These are phyloP conservation scores for Carcinoscorpius rotundicauda DNA, from an alignment of 1,140 invertebrate genomes.

Conservation along the genomic window DNA sequence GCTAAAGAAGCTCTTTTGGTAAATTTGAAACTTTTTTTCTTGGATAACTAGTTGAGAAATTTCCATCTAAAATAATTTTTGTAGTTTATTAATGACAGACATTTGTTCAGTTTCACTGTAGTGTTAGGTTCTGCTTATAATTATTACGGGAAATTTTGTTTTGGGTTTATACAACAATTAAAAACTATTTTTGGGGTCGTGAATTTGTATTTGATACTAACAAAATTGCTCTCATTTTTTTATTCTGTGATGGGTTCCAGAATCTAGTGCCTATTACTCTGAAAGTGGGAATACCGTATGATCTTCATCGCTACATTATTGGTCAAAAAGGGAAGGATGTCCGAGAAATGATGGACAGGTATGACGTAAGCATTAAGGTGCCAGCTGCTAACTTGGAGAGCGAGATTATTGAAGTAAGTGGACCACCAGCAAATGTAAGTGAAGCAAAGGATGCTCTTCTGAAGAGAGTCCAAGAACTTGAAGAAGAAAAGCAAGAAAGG, in stretches of 20 bases:
- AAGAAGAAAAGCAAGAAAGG: conserved; percentile 72
- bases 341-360: conserved; percentile 71
- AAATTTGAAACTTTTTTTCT: too few species aligned
- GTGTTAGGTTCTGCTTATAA: too few species aligned
- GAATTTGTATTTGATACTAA: too few species aligned
- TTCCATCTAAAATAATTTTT: too few species aligned
- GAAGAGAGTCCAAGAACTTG: conserved; percentile 65
- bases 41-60: too few species aligned
- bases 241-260: too few species aligned
- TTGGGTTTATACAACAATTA: too few species aligned
- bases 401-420: conserved; percentile 48
- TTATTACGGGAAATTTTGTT: too few species aligned
- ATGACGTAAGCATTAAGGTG: conserved; percentile 77
- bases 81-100: too few species aligned
- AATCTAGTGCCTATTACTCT: conserved; percentile 63
- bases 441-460: conserved; percentile 66
- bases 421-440: conserved; percentile 69
- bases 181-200: too few species aligned
- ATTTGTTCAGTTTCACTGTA: too few species aligned
- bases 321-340: conserved; percentile 83
- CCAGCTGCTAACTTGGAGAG: conserved; percentile 60
- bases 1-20: conserved; percentile 74
- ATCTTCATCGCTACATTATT: conserved; percentile 86
- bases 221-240: too few species aligned
- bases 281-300: conserved; percentile 48